Base-by-base conservation (phyloP, 2,113 vertebrate species). In the Ramphastos sulfuratus region DNA sequence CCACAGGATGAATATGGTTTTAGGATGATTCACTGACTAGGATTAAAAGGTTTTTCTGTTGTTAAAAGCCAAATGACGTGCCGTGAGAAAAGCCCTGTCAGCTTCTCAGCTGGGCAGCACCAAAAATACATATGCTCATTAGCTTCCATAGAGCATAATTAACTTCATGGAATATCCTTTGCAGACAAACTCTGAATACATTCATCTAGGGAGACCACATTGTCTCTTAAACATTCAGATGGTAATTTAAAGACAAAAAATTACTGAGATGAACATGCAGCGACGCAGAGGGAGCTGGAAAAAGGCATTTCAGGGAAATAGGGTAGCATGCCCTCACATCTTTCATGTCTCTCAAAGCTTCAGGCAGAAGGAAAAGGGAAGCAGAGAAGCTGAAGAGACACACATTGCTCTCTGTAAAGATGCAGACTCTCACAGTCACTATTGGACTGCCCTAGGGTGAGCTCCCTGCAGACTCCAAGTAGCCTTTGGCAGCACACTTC, bases 101-200 rank as follows among this genome's bases (percentile, higher is more conserved):
- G 70, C 50, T 72, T 86, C 76, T 69, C 91, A 90, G 73, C 76
- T 65, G 61, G 87, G 91, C 61, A 91, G 54, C 72, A 80, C 82
- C 79, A 93, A 78, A 92, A 92, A 91, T 89, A 93, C 30, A 75
- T 56, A 81, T 11, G 1, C 7, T 88, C 79, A 56, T 83, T 85
- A 91, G 87, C 90, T 74, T 74, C 46, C 86, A 60, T 27, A 42
- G 3, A 77, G 39, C 17, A 15, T 71, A 85, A 89, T 94, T 82
- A 88, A 54, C 80, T 82, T 81, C 28, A 80, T 65, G 48, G 85
- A 70, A 87, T 39, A 70, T n/a, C 25, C 31, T 74, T 75, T 84
- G 63, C 10, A 78, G 73, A 55, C 31, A 67, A 50, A 39, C 59
- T 83, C 82, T 55, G 73, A 71, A 79, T 81, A 42, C 3, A 1